phyloP scores from a whole-genome alignment of 2,888 invertebrate species.

The Dynastes hyllus region DNA sequence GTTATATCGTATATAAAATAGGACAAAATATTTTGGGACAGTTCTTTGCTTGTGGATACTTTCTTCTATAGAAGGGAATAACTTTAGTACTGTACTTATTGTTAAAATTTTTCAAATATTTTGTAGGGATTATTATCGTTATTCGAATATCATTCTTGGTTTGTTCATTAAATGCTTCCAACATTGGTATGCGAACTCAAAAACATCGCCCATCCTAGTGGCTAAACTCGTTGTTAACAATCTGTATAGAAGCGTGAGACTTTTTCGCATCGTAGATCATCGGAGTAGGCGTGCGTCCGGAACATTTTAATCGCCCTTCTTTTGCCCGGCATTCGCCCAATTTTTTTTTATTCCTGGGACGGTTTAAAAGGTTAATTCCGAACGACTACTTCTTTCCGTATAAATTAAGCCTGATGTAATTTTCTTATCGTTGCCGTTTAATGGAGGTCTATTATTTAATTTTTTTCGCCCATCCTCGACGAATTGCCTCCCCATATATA shows the following conservation, averaged over 20 bases:
- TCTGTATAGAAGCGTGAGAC: background rate
- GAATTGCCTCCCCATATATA: constrained; percentile 1
- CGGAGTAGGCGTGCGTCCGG: constrained; percentile 26
- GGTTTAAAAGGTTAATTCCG: constrained; percentile 29
- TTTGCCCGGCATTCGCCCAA: constrained; percentile 18
- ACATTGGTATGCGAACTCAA: too few species aligned
- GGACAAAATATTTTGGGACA: too few species aligned
- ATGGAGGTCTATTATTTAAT: constrained; percentile 21
- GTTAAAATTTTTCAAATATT: too few species aligned
- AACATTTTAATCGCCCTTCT: constrained; percentile 33
- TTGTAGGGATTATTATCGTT: too few species aligned
- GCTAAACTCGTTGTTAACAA: too few species aligned
- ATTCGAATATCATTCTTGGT: too few species aligned
- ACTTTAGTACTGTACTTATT: too few species aligned
- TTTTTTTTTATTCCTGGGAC: constrained; percentile 27
- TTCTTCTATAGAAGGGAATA: too few species aligned
- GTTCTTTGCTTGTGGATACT: too few species aligned
- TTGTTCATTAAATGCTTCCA: too few species aligned
- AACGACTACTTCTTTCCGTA: constrained; percentile 35
- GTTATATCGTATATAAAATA: too few species aligned
- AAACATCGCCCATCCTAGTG: too few species aligned
- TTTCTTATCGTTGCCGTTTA: constrained; percentile 31
- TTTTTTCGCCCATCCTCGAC: constrained; percentile 5
- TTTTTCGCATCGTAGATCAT: constrained; percentile 39
- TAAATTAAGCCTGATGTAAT: constrained; percentile 36